These are phyloP conservation scores for Sturmia bella DNA, from an alignment of 2,888 invertebrate species.

Conservation along the genomic window DNA sequence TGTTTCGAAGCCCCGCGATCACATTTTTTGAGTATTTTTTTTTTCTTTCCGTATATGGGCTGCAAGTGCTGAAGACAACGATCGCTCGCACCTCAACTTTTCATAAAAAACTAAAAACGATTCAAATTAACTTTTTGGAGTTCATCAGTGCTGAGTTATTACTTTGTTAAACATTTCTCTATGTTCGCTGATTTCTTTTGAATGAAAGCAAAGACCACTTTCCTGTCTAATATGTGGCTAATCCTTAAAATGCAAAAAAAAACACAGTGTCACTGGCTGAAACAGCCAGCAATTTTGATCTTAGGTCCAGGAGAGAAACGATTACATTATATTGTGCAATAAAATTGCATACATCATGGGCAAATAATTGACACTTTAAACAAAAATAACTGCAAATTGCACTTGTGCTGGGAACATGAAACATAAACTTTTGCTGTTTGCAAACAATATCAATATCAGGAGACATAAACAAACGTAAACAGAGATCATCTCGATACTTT, in stretches of 20 bases:
- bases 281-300: constrained; percentile 15
- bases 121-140: too few species aligned
- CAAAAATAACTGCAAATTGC: constrained; percentile 63
- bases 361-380: constrained; percentile 67
- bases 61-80: too few species aligned
- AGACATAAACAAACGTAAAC: constrained; percentile 58
- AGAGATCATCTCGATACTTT: constrained; percentile 63
- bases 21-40: too few species aligned
- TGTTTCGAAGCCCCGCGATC: too few species aligned
- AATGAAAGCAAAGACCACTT: too few species aligned
- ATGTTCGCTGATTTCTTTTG: too few species aligned
- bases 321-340: constrained; percentile 49
- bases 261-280: background rate
- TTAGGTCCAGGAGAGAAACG: constrained; percentile 16
- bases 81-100: too few species aligned
- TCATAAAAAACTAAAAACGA: too few species aligned
- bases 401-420: constrained; percentile 66
- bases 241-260: background rate
- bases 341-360: constrained; percentile 45
- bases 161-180: too few species aligned
- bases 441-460: constrained; percentile 47
- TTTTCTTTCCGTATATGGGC: too few species aligned
- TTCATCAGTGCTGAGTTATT: too few species aligned
- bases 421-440: constrained; percentile 60
- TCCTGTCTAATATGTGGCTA: background rate